Conservation (phyloP, 2,113 vertebrate genomes). For the Chitala chitala region DNA sequence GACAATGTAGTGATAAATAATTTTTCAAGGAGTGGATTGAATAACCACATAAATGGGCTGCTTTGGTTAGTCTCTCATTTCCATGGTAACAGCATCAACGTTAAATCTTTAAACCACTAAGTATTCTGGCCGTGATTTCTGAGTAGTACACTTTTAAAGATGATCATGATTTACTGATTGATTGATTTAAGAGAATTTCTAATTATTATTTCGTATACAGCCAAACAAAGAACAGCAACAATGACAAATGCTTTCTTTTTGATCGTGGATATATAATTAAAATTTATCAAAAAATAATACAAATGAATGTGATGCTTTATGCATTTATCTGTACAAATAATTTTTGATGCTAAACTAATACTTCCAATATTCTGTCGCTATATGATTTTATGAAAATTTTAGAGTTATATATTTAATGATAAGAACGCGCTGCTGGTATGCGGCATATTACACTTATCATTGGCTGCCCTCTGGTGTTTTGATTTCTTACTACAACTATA, state of each 20-base stretch:
- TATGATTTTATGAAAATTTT: background rate
- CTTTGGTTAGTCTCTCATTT: background rate
- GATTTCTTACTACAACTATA: slow-evolving; percentile 1
- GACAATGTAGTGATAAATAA: background rate
- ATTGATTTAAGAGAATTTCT: too few species aligned
- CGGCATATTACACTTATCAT: background rate
- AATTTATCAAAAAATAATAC: background rate
- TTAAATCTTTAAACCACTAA: too few species aligned
- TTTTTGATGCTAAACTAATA: too few species aligned
- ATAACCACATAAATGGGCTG: background rate
- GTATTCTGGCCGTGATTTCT: slow-evolving; percentile 7
- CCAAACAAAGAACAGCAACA: too few species aligned
- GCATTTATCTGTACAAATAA: too few species aligned
- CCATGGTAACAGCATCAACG: slow-evolving; percentile 19
- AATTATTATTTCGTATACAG: too few species aligned
- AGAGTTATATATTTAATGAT: background rate
- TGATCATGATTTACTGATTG: background rate
- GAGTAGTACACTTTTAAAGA: background rate
- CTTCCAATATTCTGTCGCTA: too few species aligned
- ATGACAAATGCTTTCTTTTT: too few species aligned
- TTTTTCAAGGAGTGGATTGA: slow-evolving; percentile 1
- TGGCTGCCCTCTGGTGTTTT: slow-evolving; percentile 25
- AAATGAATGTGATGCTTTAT: background rate
- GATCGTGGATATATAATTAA: too few species aligned
- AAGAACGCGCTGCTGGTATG: background rate